Base-by-base conservation (phyloP, 1,140 invertebrate genomes). In the Heliconius melpomene region DNA sequence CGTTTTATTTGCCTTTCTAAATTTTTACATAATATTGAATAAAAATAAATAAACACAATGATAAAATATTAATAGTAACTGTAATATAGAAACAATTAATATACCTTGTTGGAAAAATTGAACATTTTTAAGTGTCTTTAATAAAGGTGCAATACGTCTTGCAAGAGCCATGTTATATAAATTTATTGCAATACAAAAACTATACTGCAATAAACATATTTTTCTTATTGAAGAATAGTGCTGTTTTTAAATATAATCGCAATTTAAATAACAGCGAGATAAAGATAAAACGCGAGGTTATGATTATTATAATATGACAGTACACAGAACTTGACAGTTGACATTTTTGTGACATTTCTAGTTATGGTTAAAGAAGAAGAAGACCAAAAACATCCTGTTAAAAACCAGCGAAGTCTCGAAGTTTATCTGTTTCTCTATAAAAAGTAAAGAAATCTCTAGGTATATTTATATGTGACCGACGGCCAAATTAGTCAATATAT, bases 1-100 rank as follows among this genome's bases (percentile, higher is more conserved):
- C 93, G 83, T 73, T 92, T 89, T 50, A 94, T 93, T 74, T 87
- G 90, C 85, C 88, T 85, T 66, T 78, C 92, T 94, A 40, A 85
- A 89, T 50, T 2, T n/a, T 23, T 8, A 57, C 7, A 57, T 23
- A 23, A 23, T 78, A 81, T 72, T 72, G 54, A 75, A 54, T 40
- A 60, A 36, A 72, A 81, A 71, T 38, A 52, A 82, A 36, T 82
- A 75, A 72, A 77, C 5, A 52, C 23, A 2, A 50, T 81, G 50
- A 75, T 16, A 74, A n/a, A 54, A 70, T 52, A 75, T 20, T 46
- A 26, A 0, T 1, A 66, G 13, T 66, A 66, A 66, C 60, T 71
- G 38, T 54, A 16, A 76, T 75, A 32, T n/a, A 18, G 38, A 74
- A 32, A 52, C 54, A 74, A 80, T 83, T 74, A 73, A 80, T 57